Evolutionary conservation across 2,113 vertebrate genomes (phyloP).

Genomic region (Siphamia tubifer): DNA sequence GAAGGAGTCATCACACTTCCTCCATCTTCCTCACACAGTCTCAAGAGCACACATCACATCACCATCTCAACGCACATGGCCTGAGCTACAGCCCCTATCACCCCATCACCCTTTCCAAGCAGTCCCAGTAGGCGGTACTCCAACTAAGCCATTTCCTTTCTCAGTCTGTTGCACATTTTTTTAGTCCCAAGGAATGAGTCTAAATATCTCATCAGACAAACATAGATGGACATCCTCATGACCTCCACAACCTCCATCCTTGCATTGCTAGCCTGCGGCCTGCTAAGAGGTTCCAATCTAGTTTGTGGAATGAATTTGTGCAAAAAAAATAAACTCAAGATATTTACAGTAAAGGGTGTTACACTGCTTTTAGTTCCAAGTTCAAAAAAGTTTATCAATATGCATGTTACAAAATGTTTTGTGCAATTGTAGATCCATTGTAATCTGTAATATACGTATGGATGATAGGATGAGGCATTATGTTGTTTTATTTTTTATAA

Average conservation of each 20-base stretch:
- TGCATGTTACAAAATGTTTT: too few relatives aligned
- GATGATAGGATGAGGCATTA: too few relatives aligned
- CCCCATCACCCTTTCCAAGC: conserved; percentile 12
- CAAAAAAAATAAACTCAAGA: too few relatives aligned
- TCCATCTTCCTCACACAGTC: conserved; percentile 56
- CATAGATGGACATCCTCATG: conserved; percentile 32
- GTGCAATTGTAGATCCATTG: too few relatives aligned
- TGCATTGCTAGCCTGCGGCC: neutral
- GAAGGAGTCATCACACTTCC: conserved; percentile 40
- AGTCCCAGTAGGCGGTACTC: neutral
- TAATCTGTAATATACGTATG: too few relatives aligned
- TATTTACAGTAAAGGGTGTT: too few relatives aligned
- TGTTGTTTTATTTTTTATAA: too few relatives aligned
- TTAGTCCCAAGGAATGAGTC: conserved; percentile 16
- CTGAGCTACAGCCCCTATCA: conserved; percentile 4
- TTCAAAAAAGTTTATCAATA: too few relatives aligned
- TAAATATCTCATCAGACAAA: conserved; percentile 31
- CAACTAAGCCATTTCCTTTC: conserved; percentile 11
- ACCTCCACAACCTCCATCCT: neutral
- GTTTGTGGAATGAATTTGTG: too few relatives aligned
- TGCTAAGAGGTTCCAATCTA: too few relatives aligned
- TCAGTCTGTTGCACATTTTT: conserved; percentile 24
- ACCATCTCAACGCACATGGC: conserved; percentile 28
- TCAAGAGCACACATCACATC: conserved; percentile 71
- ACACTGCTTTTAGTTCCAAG: too few relatives aligned